Conservation (phyloP, 2,888 invertebrate genomes). For the Erpobdella octoculata region DNA sequence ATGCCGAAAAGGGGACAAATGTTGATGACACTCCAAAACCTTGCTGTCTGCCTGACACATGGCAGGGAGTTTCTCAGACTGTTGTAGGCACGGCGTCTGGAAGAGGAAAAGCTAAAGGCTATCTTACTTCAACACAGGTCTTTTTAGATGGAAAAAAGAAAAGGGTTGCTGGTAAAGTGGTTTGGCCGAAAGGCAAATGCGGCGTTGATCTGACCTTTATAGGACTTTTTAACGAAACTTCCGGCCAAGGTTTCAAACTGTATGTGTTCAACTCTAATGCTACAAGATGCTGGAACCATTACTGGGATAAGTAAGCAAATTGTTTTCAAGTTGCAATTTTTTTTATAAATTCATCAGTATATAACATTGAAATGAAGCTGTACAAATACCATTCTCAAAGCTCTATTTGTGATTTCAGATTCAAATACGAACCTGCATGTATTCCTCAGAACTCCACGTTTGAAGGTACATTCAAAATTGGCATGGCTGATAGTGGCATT, state of each 20-base stretch:
- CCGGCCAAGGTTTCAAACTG: constrained; percentile 13
- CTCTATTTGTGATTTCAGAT: too few relatives aligned
- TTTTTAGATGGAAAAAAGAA: constrained; percentile 17
- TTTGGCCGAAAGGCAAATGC: not conserved
- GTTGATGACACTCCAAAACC: constrained; percentile 22
- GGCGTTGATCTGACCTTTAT: not conserved
- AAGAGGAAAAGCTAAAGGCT: not conserved
- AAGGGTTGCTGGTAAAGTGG: not conserved
- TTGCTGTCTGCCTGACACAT: constrained; percentile 22
- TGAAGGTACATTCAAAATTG: not conserved
- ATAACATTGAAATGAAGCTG: too few relatives aligned
- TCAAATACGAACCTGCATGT: constrained; percentile 3
- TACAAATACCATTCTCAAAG: too few relatives aligned
- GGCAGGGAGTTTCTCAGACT: constrained; percentile 16
- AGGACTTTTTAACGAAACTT: constrained; percentile 1
- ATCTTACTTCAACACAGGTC: not conserved
- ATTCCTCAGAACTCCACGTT: constrained; percentile 16
- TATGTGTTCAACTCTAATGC: not conserved
- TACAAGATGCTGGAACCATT: constrained; percentile 10
- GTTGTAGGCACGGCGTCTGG: not conserved
- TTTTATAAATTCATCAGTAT: too few relatives aligned
- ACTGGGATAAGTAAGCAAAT: not conserved
- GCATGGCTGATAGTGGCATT: not conserved
- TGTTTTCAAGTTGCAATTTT: not conserved
- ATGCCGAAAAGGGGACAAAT: too few relatives aligned